Conservation (phyloP, 2,113 vertebrate species). For the Philantomba maxwellii region DNA sequence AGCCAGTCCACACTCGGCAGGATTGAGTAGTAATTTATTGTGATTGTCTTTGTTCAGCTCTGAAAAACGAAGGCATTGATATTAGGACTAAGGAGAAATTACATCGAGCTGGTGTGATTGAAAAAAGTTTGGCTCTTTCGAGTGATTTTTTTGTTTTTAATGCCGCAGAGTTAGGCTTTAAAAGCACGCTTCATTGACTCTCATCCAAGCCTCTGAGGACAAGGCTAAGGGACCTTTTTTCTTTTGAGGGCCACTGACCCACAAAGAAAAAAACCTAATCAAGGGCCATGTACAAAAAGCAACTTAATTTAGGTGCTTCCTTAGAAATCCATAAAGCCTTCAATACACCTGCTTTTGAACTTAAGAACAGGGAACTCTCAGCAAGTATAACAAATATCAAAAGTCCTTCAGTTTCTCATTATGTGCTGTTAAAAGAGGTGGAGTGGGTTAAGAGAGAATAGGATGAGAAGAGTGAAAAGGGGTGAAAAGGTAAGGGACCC, state of each 20-base stretch:
- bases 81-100: conserved; percentile 64
- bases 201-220: conserved; percentile 44
- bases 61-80: conserved; percentile 52
- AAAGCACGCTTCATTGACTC: conserved; percentile 57
- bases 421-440: not conserved
- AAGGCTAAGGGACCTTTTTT: conserved; percentile 36
- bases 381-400: conserved; percentile 4
- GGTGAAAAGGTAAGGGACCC: not conserved
- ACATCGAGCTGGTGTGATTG: conserved; percentile 44
- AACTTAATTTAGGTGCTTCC: conserved; percentile 66
- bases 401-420: not conserved
- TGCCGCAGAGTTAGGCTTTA: conserved; percentile 61
- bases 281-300: conserved; percentile 56
- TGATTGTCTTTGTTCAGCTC: conserved; percentile 57
- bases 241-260: conserved; percentile 61
- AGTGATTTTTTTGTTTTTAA: conserved; percentile 54
- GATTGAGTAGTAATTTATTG: conserved; percentile 51
- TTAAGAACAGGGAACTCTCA: conserved; percentile 41
- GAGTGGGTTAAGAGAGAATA: not conserved
- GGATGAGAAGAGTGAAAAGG: not conserved
- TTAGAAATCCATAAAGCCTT: conserved; percentile 60
- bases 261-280: conserved; percentile 53
- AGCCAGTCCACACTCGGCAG: not conserved
- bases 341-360: conserved; percentile 57
- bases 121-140: conserved; percentile 27